Evolutionary conservation across 2,888 invertebrate species (phyloP).

Genomic region (Epirrita christyi): DNA sequence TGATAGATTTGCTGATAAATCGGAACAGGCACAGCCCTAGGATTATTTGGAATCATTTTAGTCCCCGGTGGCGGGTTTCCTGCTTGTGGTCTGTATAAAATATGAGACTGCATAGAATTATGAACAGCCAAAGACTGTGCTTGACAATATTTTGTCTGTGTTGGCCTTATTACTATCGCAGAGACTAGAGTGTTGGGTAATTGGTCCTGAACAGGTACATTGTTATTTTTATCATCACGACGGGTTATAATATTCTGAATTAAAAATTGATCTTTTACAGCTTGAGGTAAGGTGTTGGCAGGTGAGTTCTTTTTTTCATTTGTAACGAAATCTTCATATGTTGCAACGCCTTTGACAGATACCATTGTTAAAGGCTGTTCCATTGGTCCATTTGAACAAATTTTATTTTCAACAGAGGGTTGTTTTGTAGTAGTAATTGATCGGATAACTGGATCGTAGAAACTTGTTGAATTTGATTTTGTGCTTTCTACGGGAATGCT

Average conservation of each 20-base stretch:
- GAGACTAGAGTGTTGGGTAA: conserved; percentile 1
- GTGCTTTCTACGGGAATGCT: background rate
- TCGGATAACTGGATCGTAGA: background rate
- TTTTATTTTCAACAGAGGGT: background rate
- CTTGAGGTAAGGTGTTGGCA: background rate
- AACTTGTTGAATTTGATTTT: background rate
- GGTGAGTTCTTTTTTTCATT: background rate
- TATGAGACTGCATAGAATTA: conserved; percentile 21
- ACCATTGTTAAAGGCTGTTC: background rate
- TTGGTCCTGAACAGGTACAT: background rate
- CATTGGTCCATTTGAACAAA: background rate
- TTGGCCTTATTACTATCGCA: background rate
- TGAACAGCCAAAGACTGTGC: conserved; percentile 2
- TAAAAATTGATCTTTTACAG: background rate
- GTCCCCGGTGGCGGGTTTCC: background rate
- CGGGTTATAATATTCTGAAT: conserved; percentile 4
- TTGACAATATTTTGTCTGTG: conserved; percentile 1
- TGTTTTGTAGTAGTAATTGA: background rate
- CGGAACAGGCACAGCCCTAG: conserved; percentile 1
- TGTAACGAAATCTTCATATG: background rate
- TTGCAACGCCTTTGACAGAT: background rate
- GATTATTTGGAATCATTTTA: background rate
- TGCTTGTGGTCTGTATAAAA: conserved; percentile 18
- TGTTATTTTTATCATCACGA: background rate
- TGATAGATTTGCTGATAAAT: conserved; percentile 5